Evolutionary conservation across 2,888 invertebrate species (phyloP), one percentile per base, ranked within the genome.

Genomic region (Selenia dentaria): DNA sequence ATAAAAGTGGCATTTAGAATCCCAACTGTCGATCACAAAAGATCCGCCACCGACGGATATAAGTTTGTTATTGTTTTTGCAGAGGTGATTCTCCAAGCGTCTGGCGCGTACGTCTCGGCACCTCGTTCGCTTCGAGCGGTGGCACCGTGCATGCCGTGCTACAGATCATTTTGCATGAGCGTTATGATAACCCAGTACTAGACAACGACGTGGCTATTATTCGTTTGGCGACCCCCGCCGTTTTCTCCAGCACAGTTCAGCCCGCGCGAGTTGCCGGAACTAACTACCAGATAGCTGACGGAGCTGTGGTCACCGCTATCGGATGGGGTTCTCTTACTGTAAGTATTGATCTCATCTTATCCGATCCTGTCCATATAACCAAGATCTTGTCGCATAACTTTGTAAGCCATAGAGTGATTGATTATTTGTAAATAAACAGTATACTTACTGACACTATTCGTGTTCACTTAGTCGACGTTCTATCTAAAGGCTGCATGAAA

Each of bases 301-400:
- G 42, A 12, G 27, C 62, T 2, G 0, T 1, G 0, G 62, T 80
- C 6, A 53, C 51, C 5, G 33, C 67, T 18, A 49, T 70, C 8
- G 82, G 82, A 46, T 82, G 76, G 77, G 82, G 81, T 10, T 0
- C 55, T 1, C 57, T 66, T 5, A 0, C 36, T 42, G 82, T 82
- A 61, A 67, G 55, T 59, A 36, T 16, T 18, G 18, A 12, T 5
- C n/a, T n/a, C n/a, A n/a, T n/a, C n/a, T n/a, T n/a, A n/a, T n/a
- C n/a, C n/a, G n/a, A n/a, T n/a, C n/a, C n/a, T n/a, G n/a, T n/a
- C n/a, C n/a, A n/a, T n/a, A n/a, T n/a, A n/a, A n/a, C n/a, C n/a
- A n/a, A n/a, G n/a, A n/a, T n/a, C n/a, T n/a, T n/a, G n/a, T n/a
- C n/a, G n/a, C n/a, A n/a, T n/a, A n/a, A n/a, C n/a, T n/a, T n/a